A percentile compares a stretch with the other conserved stretches of the same genome.
Conservation (phyloP, 2,888 invertebrate species). For the Heliconius hortense region DNA sequence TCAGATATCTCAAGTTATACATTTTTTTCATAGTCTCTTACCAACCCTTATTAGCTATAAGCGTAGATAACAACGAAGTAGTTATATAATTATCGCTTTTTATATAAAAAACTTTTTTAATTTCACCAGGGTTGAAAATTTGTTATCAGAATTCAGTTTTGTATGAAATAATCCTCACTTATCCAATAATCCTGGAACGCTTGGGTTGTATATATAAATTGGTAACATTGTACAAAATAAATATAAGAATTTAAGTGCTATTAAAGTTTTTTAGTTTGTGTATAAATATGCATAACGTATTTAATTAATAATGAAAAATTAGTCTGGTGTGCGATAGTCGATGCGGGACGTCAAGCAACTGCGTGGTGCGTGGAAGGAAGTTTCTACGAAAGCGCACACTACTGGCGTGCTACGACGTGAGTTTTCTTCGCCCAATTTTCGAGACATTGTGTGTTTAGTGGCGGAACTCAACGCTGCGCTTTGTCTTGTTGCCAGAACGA, state of each 20-base stretch:
- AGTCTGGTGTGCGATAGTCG: not conserved
- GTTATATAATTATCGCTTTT: not conserved
- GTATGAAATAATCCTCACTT: constrained; percentile 37
- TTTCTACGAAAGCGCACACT: too few relatives aligned
- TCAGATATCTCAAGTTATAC: not conserved
- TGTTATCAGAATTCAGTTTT: constrained; percentile 24
- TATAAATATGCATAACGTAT: not conserved
- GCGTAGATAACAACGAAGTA: not conserved
- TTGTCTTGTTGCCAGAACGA: not conserved
- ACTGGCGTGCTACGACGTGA: too few relatives aligned
- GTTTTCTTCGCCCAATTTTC: too few relatives aligned
- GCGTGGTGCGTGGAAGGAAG: too few relatives aligned
- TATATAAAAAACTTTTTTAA: not conserved
- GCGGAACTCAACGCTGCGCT: too few relatives aligned
- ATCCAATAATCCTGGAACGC: constrained; percentile 45
- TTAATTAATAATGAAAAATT: not conserved
- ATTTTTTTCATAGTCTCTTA: not conserved
- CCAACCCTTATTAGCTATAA: not conserved
- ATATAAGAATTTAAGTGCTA: not conserved
- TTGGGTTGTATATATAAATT: constrained; percentile 44
- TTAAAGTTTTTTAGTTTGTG: not conserved
- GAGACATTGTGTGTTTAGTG: too few relatives aligned
- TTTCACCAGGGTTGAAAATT: constrained; percentile 4
- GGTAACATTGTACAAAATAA: not conserved
- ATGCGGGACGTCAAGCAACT: not conserved